Base-by-base conservation (phyloP, 2,888 invertebrate species). In the Pollenia amentaria region DNA sequence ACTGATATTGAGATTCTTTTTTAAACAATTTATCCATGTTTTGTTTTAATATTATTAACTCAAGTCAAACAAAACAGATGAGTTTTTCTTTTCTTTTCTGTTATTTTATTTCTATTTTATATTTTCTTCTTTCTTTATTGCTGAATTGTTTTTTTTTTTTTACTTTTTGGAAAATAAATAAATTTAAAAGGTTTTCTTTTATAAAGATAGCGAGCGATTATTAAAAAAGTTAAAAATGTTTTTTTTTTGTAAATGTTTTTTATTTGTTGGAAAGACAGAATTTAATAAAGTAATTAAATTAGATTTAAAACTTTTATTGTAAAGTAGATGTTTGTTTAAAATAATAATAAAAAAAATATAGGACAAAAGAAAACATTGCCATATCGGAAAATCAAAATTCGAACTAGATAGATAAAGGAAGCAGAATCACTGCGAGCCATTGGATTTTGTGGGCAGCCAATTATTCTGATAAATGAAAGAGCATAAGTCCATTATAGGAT, bases 1-100 rank as follows among this genome's bases (percentile, higher is more conserved):
- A 18, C 53, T 65, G 65, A 82, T 85, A 86, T 83, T 84, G 80
- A 53, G 48, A 77, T 85, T 84, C 72, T 85, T 87, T 83, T 81
- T 83, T 44, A 83, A 87, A 87, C 76, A 82, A 87, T 87, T 87
- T 80, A 76, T 82, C 46, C 29, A 14, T 80, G 72, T 85, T 80
- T 72, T 85, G 57, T 84, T 87, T 87, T 73, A 84, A 85, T 83
- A 77, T 87, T 85, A 84, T 87, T 87, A 87, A 84, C 84, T 87
- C 60, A 60, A 84, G 76, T 77, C 76, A 65, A 80, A 77, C 75
- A 80, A 78, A 87, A 84, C 87, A 87, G 79, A 84, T 87, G 87
- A 76, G 76, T 80, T 80, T 84, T 87, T 77, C 38, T 51, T 29
- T 29, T 29, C 29, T 29, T 29, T 29, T 72, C 57, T 77, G 46